phyloP scores from a whole-genome alignment of 2,888 invertebrate genomes.

The Diarsia mendica region DNA sequence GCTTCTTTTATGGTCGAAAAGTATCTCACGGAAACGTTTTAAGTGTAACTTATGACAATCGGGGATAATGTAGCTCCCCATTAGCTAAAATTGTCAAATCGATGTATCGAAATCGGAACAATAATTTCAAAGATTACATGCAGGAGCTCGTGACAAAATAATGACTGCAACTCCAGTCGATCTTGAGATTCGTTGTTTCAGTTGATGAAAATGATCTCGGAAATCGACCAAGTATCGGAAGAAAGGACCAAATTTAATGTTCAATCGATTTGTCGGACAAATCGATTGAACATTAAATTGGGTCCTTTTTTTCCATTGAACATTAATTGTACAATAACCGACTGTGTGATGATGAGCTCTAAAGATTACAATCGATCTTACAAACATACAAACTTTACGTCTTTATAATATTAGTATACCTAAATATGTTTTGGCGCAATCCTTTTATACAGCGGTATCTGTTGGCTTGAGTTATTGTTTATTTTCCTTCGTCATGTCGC shows the following conservation, averaged over 20 bases:
- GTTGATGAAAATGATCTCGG: no score
- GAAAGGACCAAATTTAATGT: constrained; percentile 45
- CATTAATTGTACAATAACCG: not conserved
- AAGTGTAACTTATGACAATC: not conserved
- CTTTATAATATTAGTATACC: constrained; percentile 45
- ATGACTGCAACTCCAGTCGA: no score
- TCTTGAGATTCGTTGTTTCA: no score
- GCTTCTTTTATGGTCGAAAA: not conserved
- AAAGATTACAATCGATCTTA: not conserved
- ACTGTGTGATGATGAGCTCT: not conserved
- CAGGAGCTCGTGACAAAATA: no score
- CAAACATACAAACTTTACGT: not conserved
- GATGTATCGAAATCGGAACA: not conserved
- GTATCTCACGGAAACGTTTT: not conserved
- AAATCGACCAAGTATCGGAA: constrained; percentile 46
- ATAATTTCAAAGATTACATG: not conserved
- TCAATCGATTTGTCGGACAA: no score
- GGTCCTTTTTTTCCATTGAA: no score
- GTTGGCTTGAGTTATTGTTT: constrained; percentile 80
- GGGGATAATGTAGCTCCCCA: not conserved
- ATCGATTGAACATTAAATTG: no score
- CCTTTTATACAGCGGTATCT: constrained; percentile 81
- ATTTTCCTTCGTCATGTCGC: constrained; percentile 74
- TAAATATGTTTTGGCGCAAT: constrained; percentile 84
- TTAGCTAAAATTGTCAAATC: no score